Evolutionary conservation across 2,797 vertebrate species (phyloP).

Genomic region (Capromys pilorides): DNA sequence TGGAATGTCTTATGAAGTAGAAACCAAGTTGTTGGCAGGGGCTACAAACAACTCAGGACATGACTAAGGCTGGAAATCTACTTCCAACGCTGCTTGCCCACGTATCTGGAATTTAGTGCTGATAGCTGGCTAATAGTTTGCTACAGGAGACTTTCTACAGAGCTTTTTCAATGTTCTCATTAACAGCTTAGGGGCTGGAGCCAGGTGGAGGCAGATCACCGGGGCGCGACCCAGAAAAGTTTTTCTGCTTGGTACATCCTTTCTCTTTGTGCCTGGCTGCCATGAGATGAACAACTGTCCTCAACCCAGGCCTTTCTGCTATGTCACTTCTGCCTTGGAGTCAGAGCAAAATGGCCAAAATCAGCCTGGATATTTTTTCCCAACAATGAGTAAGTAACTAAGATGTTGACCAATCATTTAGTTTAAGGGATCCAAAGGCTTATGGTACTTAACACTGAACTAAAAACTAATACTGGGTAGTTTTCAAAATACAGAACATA

Average conservation of each 20-base stretch:
- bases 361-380: neutral
- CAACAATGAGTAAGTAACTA: neutral
- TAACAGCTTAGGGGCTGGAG: neutral
- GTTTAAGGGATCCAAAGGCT: neutral
- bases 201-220: neutral
- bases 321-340: neutral
- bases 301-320: neutral
- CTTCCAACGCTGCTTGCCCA: neutral
- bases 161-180: neutral
- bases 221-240: neutral
- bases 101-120: neutral
- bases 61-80: neutral
- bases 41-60: neutral
- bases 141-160: neutral
- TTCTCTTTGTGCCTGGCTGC: neutral
- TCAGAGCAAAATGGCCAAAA: neutral
- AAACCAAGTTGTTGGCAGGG: neutral
- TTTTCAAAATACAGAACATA: neutral
- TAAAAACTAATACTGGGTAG: constrained; percentile 3
- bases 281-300: neutral
- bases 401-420: neutral
- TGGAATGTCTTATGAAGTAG: neutral
- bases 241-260: neutral
- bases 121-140: neutral
- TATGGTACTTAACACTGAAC: neutral